phyloP scores from a whole-genome alignment of 2,797 vertebrate genomes.

The Monodelphis domestica region DNA sequence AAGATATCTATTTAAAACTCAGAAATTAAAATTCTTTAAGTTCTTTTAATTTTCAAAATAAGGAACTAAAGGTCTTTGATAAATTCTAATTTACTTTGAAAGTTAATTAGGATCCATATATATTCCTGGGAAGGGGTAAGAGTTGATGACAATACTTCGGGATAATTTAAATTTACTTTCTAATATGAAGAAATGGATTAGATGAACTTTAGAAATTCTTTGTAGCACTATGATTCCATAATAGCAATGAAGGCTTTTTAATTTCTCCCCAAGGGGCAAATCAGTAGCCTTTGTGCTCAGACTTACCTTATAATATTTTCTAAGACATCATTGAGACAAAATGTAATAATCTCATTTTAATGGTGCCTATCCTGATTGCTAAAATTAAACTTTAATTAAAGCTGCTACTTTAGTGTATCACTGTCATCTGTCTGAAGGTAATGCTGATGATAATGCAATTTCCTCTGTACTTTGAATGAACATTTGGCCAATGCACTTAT shows the following conservation, averaged over 20 bases:
- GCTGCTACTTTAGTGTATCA: not conserved
- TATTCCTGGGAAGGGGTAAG: not conserved
- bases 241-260: not conserved
- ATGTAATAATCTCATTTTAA: not conserved
- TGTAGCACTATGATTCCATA: not conserved
- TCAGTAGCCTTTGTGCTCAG: not conserved
- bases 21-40: not conserved
- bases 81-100: not conserved
- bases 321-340: not conserved
- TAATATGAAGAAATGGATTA: not conserved
- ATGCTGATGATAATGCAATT: not conserved
- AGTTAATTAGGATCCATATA: not conserved
- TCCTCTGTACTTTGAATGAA: not conserved
- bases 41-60: not conserved
- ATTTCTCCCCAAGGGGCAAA: not conserved
- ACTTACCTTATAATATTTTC: not conserved
- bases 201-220: not conserved
- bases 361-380: not conserved
- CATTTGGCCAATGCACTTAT: not conserved
- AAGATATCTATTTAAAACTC: not conserved
- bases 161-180: not conserved
- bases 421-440: not conserved
- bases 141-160: not conserved
- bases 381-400: not conserved
- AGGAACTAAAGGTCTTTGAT: not conserved